Base-by-base conservation (phyloP, 1,140 invertebrate genomes). In the Zophobas atratus region DNA sequence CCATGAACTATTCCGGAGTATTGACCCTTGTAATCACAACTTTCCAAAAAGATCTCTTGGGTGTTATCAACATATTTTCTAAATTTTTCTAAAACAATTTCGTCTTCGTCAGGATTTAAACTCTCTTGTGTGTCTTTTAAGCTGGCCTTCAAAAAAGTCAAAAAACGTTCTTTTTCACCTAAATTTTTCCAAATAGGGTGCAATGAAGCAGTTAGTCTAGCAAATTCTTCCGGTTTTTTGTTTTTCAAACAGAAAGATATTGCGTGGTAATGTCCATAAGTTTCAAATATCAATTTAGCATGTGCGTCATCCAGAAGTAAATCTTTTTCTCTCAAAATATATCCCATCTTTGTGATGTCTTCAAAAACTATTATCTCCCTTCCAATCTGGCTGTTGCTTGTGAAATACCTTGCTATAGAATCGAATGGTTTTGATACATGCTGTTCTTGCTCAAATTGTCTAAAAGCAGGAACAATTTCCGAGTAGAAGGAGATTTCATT, bases 301-400 rank as follows among this genome's bases (percentile, higher is more conserved):
- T 89, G 87, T 1, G 87, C 85, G 8, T 85, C 74, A 6, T 87
- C 83, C 0, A 90, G 75, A 1, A 87, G 80, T 2, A 81, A 73
- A 3, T 87, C 83, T 53, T 88, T 86, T 77, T 89, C 84, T 41
- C 86, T 81, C 79, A 91, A 84, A 4, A 55, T 46, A 78, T 85
- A 91, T 1, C 87, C 87, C 1, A 74, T 46, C 1, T 78, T 43
- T 43, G 83, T 80, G 4, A 92, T 79, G 83, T 91, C 90, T 82
- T 90, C 87, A 67, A 91, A 82, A 38, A 90, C 81, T 5, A 90
- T 86, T 39, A 87, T 82, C 82, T 90, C 88, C 70, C 88, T 78
- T 4, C 82, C 79, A 38, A 85, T 81, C 67, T 88, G 85, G 34
- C 78, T 4, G 35, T 39, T 35, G 77, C 84, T 8, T 79, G 84